Conservation (phyloP, 2,797 vertebrate genomes). For the Diplodus sargus region DNA sequence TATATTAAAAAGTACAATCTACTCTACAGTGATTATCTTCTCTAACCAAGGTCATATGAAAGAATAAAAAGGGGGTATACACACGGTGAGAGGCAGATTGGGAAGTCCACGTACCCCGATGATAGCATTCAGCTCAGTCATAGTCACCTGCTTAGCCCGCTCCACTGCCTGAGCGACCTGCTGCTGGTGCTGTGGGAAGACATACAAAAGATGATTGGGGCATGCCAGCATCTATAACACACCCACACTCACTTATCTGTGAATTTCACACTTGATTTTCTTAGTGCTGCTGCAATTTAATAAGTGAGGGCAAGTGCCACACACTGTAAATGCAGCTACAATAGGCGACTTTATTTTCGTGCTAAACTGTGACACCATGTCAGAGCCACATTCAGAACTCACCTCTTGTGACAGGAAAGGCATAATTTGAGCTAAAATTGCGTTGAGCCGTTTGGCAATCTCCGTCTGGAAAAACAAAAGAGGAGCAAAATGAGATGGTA, state of each 20-base stretch:
- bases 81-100: conserved; percentile 96
- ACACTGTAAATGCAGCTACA: conserved; percentile 11
- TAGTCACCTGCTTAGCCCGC: conserved; percentile 99
- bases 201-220: conserved; percentile 50
- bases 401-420: conserved; percentile 99
- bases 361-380: conserved; percentile 32
- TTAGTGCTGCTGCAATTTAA: conserved; percentile 30
- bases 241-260: conserved; percentile 40
- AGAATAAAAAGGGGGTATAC: conserved; percentile 92
- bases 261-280: conserved; percentile 56
- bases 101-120: conserved; percentile 99
- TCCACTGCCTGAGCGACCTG: conserved; percentile 99
- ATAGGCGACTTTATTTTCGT: conserved; percentile 14
- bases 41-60: conserved; percentile 82
- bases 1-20: background rate
- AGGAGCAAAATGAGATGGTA: conserved; percentile 70
- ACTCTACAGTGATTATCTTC: conserved; percentile 24
- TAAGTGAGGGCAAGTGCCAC: conserved; percentile 33
- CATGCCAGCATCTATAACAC: conserved; percentile 42
- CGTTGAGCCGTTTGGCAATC: conserved; percentile 99
- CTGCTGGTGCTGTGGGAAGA: conserved; percentile 93
- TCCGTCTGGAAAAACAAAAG: conserved; percentile 92
- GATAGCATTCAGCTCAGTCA: conserved; percentile 99
- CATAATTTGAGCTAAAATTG: conserved; percentile 99
- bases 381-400: conserved; percentile 71